These are phyloP conservation scores for Catharus ustulatus DNA, from an alignment of 2,797 vertebrate species.

Conservation along the genomic window DNA sequence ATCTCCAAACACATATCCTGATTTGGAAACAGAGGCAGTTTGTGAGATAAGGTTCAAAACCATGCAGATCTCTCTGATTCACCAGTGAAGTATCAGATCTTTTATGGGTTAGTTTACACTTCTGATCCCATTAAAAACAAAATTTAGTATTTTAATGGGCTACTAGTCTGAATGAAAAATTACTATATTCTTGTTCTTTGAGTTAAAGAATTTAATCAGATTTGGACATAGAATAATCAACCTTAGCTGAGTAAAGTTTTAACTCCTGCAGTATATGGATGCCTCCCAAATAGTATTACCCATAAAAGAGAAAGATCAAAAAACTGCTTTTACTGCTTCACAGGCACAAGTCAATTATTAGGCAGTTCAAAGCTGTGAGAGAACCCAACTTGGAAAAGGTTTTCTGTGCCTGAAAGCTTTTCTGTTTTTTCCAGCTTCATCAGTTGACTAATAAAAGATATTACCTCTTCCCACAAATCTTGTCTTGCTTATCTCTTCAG, in stretches of 20 bases:
- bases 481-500: neutral
- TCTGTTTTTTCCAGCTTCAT: neutral
- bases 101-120: neutral
- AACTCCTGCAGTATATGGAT: neutral
- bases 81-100: neutral
- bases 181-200: neutral
- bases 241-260: neutral
- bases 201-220: neutral
- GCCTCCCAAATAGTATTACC: neutral
- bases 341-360: neutral
- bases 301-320: neutral
- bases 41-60: neutral
- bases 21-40: neutral
- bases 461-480: neutral
- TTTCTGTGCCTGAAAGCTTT: neutral
- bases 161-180: neutral
- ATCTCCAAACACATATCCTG: neutral
- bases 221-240: neutral
- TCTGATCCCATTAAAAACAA: neutral
- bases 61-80: neutral
- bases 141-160: neutral
- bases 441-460: constrained; percentile 4
- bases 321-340: constrained; percentile 2
- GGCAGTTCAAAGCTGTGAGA: neutral
- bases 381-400: neutral